Conservation (phyloP, 2,797 vertebrate species). For the Paguma larvata region DNA sequence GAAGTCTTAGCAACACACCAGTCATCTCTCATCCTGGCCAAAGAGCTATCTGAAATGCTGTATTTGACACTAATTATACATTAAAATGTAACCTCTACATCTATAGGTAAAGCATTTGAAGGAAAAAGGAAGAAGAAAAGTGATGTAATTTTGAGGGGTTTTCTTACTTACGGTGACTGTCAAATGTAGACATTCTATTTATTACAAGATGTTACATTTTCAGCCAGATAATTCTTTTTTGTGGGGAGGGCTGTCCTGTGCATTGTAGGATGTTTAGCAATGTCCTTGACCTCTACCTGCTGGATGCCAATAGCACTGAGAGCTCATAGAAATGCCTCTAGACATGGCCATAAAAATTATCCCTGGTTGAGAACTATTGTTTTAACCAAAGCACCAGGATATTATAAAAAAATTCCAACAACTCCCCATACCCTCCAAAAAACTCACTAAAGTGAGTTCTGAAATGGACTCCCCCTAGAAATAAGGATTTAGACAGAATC, state of each 20-base stretch:
- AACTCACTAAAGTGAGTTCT: slow-evolving; percentile 14
- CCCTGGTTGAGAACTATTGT: not conserved
- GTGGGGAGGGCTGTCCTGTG: not conserved
- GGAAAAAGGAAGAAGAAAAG: slow-evolving; percentile 37
- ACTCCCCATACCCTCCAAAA: not conserved
- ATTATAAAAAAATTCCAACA: not conserved
- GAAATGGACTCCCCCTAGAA: not conserved
- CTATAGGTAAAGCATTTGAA: slow-evolving; percentile 25
- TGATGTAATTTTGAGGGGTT: slow-evolving; percentile 14
- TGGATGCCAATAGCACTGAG: not conserved
- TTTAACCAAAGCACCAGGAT: not conserved
- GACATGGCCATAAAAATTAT: not conserved
- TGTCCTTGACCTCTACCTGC: not conserved
- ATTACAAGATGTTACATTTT: slow-evolving; percentile 39
- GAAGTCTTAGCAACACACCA: slow-evolving; percentile 19
- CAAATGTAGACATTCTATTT: slow-evolving; percentile 41
- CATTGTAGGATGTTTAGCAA: not conserved
- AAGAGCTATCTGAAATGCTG: slow-evolving; percentile 39
- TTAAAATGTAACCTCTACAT: slow-evolving; percentile 5
- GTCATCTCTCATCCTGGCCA: slow-evolving; percentile 31
- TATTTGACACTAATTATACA: slow-evolving; percentile 42
- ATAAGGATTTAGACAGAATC: slow-evolving; percentile 54
- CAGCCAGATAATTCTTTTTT: slow-evolving; percentile 14
- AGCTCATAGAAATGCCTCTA: not conserved
- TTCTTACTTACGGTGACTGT: not conserved